phyloP scores from a whole-genome alignment of 2,797 vertebrate species.

The Fringilla coelebs region DNA sequence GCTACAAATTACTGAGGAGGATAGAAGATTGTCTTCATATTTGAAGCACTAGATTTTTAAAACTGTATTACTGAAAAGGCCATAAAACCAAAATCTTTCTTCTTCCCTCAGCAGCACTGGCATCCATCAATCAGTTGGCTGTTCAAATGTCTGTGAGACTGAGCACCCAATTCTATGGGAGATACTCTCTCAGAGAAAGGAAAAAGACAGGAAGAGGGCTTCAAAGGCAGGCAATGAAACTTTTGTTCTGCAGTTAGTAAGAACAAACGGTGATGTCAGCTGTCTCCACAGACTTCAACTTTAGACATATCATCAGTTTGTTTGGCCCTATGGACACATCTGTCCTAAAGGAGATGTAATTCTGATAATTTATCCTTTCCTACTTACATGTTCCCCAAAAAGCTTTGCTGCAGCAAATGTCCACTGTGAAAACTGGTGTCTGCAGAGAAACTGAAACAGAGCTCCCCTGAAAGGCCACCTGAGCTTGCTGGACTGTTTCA shows the following conservation, averaged over 20 bases:
- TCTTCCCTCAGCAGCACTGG: not conserved
- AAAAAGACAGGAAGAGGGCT: not conserved
- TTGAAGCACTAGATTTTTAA: not conserved
- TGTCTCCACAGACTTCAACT: not conserved
- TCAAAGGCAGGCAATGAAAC: not conserved
- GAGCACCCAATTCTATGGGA: not conserved
- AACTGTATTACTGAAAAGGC: not conserved
- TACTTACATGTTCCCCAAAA: not conserved
- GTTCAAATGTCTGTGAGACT: not conserved
- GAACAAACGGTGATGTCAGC: not conserved
- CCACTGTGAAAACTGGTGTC: not conserved
- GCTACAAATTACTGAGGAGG: not conserved
- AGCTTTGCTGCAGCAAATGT: not conserved
- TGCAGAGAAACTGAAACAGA: not conserved
- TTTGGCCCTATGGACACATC: not conserved
- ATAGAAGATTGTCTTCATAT: not conserved
- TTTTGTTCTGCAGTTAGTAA: not conserved
- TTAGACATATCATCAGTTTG: not conserved
- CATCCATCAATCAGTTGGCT: accelerated
- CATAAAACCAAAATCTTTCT: not conserved
- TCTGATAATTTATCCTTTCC: not conserved
- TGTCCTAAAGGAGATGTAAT: not conserved
- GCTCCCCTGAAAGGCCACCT: not conserved
- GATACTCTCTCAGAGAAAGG: not conserved
- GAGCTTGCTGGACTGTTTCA: not conserved